Conservation (phyloP, 2,113 vertebrate genomes). For the Sporophila hypoxantha region DNA sequence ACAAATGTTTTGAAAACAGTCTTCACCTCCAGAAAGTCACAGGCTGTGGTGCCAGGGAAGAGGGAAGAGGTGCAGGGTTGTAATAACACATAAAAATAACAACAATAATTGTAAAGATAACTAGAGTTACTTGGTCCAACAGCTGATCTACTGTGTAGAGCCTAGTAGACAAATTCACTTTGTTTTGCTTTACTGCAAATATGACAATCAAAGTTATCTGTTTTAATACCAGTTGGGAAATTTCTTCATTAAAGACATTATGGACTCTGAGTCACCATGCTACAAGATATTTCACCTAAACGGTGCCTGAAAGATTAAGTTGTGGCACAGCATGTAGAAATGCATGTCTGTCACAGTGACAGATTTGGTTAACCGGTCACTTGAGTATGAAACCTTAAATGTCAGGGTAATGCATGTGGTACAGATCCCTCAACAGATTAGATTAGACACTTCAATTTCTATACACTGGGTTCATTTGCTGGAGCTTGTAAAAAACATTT, state of each 20-base stretch:
- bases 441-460: slow-evolving; percentile 44
- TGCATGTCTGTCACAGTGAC: slow-evolving; percentile 28
- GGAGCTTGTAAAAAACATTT: slow-evolving; percentile 14
- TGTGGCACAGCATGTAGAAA: slow-evolving; percentile 28
- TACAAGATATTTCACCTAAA: background rate
- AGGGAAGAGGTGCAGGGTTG: background rate
- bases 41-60: background rate
- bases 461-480: background rate
- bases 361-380: slow-evolving; percentile 45
- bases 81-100: slow-evolving; percentile 38
- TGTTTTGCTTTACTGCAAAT: background rate
- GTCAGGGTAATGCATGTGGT: slow-evolving; percentile 39
- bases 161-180: background rate
- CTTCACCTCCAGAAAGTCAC: slow-evolving; percentile 42
- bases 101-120: slow-evolving; percentile 28
- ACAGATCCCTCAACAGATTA: slow-evolving; percentile 29
- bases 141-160: background rate
- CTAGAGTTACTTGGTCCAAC: background rate
- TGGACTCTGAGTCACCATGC: background rate
- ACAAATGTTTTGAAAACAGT: slow-evolving; percentile 51
- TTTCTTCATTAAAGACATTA: background rate
- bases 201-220: background rate
- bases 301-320: background rate
- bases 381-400: slow-evolving; percentile 32
- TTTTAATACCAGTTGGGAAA: background rate